Percentiles rank a stretch among this genome's conserved stretches.
phyloP scores from a whole-genome alignment of 2,797 vertebrate species.

The Denticeps clupeoides region DNA sequence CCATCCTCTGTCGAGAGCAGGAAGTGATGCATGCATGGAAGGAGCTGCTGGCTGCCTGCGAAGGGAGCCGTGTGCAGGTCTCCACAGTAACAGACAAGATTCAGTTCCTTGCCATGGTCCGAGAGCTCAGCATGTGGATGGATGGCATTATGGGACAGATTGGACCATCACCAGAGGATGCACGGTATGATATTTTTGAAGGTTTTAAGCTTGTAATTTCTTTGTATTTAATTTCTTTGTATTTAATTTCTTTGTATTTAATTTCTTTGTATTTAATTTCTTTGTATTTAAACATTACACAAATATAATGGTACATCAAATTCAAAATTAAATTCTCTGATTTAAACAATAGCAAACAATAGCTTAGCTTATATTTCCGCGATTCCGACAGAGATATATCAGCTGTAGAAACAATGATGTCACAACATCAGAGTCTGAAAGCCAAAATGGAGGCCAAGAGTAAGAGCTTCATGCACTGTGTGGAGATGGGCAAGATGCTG shows the following conservation, averaged over 20 bases:
- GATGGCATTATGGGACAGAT: constrained; percentile 85
- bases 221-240: background rate
- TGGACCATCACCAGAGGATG: constrained; percentile 63
- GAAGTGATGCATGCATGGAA: constrained; percentile 81
- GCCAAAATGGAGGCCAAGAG: constrained; percentile 83
- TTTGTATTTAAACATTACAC: background rate
- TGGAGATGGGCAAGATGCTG: constrained; percentile 76
- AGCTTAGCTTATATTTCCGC: too few species aligned
- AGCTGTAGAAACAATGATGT: constrained; percentile 75
- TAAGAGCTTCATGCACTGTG: constrained; percentile 77
- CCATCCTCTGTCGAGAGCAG: constrained; percentile 76
- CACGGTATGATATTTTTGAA: constrained; percentile 55
- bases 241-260: background rate
- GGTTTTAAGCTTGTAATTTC: background rate
- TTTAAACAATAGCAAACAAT: too few species aligned
- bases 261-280: background rate
- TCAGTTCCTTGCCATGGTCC: constrained; percentile 83
- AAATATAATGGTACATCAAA: too few species aligned
- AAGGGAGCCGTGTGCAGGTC: constrained; percentile 74
- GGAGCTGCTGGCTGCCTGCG: constrained; percentile 71
- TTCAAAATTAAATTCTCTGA: too few species aligned
- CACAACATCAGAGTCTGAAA: constrained; percentile 85
- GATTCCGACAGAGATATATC: constrained; percentile 66
- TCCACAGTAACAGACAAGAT: constrained; percentile 81
- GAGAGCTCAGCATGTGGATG: constrained; percentile 89